phyloP scores from a whole-genome alignment of 37 sponge, comb jelly and placozoan genomes.

The Halisarca cf. caerulea region DNA sequence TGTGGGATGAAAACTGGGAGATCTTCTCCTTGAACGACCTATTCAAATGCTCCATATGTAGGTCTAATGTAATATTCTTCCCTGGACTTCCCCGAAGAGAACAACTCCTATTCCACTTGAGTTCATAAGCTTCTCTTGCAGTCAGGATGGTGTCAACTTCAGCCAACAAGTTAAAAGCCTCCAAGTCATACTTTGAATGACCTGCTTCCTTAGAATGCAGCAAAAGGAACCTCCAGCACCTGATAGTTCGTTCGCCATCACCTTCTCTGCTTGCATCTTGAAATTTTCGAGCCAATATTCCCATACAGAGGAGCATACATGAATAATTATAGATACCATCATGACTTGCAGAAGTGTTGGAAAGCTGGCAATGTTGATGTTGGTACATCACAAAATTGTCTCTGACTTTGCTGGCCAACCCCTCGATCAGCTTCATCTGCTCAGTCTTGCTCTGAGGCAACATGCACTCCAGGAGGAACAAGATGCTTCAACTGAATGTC shows the following conservation, averaged over 20 bases:
- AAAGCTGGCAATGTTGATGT: too few species aligned
- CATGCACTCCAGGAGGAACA: too few species aligned
- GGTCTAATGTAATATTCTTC: conserved; percentile 5
- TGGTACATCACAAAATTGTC: too few species aligned
- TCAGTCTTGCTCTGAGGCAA: too few species aligned
- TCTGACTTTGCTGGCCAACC: too few species aligned
- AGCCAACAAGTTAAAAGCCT: background rate
- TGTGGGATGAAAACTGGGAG: too few species aligned
- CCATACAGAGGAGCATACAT: background rate
- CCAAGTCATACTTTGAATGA: background rate
- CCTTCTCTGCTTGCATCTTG: conserved; percentile 7
- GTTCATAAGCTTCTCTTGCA: background rate
- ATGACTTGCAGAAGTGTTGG: too few species aligned
- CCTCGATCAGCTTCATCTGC: too few species aligned
- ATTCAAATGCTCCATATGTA: background rate
- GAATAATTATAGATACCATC: background rate
- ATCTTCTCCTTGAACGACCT: too few species aligned
- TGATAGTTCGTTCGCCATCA: background rate
- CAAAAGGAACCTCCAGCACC: conserved; percentile 19
- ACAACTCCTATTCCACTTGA: conserved; percentile 10
- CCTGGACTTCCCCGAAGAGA: background rate
- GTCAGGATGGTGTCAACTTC: background rate
- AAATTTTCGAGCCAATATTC: background rate
- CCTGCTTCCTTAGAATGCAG: background rate
- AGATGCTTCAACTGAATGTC: too few species aligned